Evolutionary conservation across 2,113 vertebrate genomes (phyloP).

Genomic region (Cyprinodon variegatus): DNA sequence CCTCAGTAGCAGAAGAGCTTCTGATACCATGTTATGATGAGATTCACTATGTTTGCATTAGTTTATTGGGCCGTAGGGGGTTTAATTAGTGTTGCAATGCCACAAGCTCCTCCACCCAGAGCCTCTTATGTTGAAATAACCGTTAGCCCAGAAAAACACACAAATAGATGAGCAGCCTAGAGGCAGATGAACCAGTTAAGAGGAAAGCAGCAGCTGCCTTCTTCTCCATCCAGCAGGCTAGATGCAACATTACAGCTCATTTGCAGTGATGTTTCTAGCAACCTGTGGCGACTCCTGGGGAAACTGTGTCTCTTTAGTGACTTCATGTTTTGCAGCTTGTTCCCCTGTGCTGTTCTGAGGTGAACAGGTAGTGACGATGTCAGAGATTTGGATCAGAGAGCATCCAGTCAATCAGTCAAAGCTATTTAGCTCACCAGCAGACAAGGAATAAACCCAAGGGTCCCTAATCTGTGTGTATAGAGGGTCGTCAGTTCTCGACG

Average conservation of each 20-base stretch:
- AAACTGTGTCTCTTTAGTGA: neutral
- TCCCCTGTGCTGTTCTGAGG: neutral
- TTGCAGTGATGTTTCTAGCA: neutral
- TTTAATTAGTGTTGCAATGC: neutral
- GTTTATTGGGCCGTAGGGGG: neutral
- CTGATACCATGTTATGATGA: neutral
- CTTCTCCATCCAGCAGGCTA: neutral
- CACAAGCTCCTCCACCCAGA: neutral
- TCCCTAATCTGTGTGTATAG: too few species aligned
- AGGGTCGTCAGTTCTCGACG: too few species aligned
- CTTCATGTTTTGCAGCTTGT: neutral
- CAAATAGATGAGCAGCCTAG: neutral
- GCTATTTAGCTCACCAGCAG: neutral
- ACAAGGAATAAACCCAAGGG: too few species aligned
- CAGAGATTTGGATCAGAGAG: neutral
- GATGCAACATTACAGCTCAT: neutral
- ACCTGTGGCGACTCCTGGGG: neutral
- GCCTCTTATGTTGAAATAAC: neutral
- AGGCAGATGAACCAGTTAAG: neutral
- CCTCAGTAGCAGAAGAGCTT: neutral
- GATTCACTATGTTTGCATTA: conserved; percentile 8
- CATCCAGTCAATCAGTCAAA: neutral
- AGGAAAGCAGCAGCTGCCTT: neutral
- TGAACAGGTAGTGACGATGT: neutral
- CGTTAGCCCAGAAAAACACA: neutral